Evolutionary conservation across 2,888 invertebrate species (phyloP), one percentile per base, ranked within the genome.

Genomic region (Crocallis elinguaria): DNA sequence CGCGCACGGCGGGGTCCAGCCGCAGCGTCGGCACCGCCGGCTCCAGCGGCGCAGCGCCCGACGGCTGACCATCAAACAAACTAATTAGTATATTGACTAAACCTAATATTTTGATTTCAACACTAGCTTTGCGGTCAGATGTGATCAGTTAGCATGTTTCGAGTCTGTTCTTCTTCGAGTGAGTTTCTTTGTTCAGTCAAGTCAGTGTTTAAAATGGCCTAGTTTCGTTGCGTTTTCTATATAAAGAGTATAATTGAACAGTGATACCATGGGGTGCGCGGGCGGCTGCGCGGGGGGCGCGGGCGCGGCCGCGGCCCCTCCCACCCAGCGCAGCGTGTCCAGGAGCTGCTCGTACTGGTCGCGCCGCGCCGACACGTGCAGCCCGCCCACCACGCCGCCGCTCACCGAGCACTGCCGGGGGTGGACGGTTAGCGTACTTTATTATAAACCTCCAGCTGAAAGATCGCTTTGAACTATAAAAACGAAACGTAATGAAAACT

Each of bases 311-410:
- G 25, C 71, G 16, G 64, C 63, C 39, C 62, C 67, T 71, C 53
- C 77, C 67, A 66, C 70, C 77, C 66, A 90, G 76, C 52, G 75
- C 51, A 93, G 73, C 17, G 96, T 96, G 69, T 96, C 96, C 57
- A 98, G 85, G 35, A 98, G 88, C 84, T 98, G 98, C 77, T 97
- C 96, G 82, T 98, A 98, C 79, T 98, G 98, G 45, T 94, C 94
- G 41, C 97, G 94, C 0, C 96, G 95, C 38, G 98, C 88, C 0
- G 97, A 96, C 25, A 98, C 94, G 84, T 97, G 96, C 44, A 98
- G 86, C 0, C 96, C 95, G 42, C 96, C 96, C 29, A 97, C 95
- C 11, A 98, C 95, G 62, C 93, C 93, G 17, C 98, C 98, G 49
- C 92, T 92, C 49, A 97, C 90, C 82, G 95, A 84, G 42, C 93